phyloP scores from a whole-genome alignment of 2,113 vertebrate genomes.

The Burhinus oedicnemus region DNA sequence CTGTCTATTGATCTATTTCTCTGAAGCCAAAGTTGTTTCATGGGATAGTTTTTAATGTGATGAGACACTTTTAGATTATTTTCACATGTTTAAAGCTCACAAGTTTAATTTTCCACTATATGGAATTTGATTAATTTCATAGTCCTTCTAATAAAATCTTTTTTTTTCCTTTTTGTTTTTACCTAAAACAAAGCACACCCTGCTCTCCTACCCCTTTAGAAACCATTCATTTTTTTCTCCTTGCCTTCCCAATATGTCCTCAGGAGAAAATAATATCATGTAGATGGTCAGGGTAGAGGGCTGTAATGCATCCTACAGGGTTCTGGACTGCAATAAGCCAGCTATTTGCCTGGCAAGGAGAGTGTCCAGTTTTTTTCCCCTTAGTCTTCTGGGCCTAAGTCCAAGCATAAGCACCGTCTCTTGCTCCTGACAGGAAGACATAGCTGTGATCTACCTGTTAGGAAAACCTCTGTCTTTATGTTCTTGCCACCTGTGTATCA shows the following conservation, averaged over 20 bases:
- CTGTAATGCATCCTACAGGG: not conserved
- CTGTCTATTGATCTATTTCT: not conserved
- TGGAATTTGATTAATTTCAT: not conserved
- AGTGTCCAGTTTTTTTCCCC: not conserved
- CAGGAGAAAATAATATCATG: not conserved
- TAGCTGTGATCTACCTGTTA: not conserved
- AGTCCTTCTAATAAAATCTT: not conserved
- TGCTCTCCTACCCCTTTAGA: not conserved
- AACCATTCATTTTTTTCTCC: not conserved
- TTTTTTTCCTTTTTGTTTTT: not conserved
- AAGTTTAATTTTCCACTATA: not conserved
- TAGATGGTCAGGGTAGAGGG: fast-evolving
- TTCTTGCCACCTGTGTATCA: not conserved
- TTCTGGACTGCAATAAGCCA: not conserved
- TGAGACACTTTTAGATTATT: not conserved
- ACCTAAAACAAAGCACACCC: not conserved
- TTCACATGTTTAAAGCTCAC: not conserved
- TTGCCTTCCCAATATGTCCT: not conserved
- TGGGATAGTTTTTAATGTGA: not conserved
- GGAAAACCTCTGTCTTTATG: not conserved
- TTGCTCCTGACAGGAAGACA: not conserved
- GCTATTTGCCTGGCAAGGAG: not conserved
- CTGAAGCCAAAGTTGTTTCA: not conserved
- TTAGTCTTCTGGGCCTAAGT: not conserved
- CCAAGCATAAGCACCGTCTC: fast-evolving